Base-by-base conservation (phyloP, 1,140 invertebrate species). In the Triops cancriformis region DNA sequence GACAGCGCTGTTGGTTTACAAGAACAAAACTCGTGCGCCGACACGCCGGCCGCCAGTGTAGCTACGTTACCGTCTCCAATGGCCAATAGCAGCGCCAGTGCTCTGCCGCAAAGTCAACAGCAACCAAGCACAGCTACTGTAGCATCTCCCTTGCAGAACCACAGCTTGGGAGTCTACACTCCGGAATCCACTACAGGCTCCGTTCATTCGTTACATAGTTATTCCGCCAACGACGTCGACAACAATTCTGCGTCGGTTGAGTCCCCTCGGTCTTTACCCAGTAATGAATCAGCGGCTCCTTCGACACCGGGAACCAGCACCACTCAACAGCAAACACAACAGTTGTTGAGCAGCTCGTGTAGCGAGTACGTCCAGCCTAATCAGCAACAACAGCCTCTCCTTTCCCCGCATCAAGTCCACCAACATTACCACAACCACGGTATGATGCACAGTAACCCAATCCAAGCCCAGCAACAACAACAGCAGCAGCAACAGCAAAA, bases 181-280 rank as follows among this genome's bases (percentile, higher is more conserved):
- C 91, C 92, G 0, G 92, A 94, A 82, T 93, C 92, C 0, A 92
- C 91, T 1, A 94, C 92, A 37, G 93, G 94, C 82, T 94, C 93
- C 0, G 92, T 93, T 6, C 91, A 93, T 80, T 93, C 91, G 51
- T 86, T 92, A 78, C 92, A 93, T 83, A 84, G 85, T 9, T 94
- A 93, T 77, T 81, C 80, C 10, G 42, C 31, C 3, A 77, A 73
- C 23, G 78, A 79, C 14, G 41, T 23, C 18, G 78, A 43, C 9
- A 37, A 37, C 73, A 27, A 42, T 23, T 27, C 78, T 18, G 72
- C 51, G 14, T 75, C 75, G 9, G 72, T 79, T 10, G 78, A 79
- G 10, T 79, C 78, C 26, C 78, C 78, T 23, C 43, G 78, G 2
- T 79, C 78, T 12, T 76, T 79, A 12, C 78, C 78, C 14, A 79